Conservation (phyloP, 2,113 vertebrate species). For the Paralichthys olivaceus region DNA sequence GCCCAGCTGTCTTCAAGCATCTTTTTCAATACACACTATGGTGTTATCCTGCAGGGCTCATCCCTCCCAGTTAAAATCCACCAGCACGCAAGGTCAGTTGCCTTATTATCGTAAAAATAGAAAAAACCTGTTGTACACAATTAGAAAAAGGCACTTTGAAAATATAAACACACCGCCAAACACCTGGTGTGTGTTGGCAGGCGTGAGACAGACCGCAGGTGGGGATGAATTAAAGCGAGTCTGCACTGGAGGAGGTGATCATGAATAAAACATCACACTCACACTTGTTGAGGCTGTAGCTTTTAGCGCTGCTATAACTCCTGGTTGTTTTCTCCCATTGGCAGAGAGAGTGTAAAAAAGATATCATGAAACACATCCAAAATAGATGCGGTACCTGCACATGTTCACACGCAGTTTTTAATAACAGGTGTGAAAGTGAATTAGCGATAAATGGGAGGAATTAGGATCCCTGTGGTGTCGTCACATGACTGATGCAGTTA, state of each 20-base stretch:
- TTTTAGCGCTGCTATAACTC: conserved; percentile 49
- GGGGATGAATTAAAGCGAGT: conserved; percentile 64
- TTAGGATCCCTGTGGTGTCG: conserved; percentile 4
- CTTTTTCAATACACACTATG: conserved; percentile 25
- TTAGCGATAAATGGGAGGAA: conserved; percentile 23
- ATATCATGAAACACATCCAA: not conserved
- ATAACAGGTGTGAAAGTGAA: conserved; percentile 14
- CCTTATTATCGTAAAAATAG: conserved; percentile 60
- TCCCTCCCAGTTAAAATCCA: conserved; percentile 47
- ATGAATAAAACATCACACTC: conserved; percentile 73
- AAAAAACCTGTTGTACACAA: conserved; percentile 52
- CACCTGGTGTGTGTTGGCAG: conserved; percentile 66
- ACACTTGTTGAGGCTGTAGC: conserved; percentile 56
- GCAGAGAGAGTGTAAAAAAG: not conserved
- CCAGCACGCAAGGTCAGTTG: conserved; percentile 60
- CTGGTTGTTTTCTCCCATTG: conserved; percentile 44
- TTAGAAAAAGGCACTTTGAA: conserved; percentile 66
- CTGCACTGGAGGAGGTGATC: conserved; percentile 57
- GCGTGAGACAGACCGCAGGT: conserved; percentile 58
- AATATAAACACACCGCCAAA: conserved; percentile 56
- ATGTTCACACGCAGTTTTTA: not conserved
- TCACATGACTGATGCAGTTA: conserved; percentile 9
- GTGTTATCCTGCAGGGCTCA: conserved; percentile 3
- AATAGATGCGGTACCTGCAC: not conserved
- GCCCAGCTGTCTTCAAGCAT: conserved; percentile 33